These are phyloP conservation scores for Hippopotamyrus pictus DNA, from an alignment of 2,797 vertebrate genomes.

Conservation along the genomic window DNA sequence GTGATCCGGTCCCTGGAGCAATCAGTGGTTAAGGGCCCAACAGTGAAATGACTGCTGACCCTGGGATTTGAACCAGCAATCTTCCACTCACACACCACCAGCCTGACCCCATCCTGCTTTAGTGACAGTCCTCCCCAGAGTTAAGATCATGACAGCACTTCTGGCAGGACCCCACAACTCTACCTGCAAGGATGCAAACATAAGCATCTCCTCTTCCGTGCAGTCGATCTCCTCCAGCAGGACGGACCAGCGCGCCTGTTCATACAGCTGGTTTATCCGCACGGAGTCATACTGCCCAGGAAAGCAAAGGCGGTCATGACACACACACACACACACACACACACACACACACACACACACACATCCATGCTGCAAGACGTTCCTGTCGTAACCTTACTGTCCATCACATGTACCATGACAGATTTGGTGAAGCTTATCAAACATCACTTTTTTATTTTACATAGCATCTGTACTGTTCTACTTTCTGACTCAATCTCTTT, in stretches of 20 bases:
- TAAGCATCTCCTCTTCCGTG: constrained; percentile 96
- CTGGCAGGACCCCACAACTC: background rate
- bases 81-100: background rate
- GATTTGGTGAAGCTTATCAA: background rate
- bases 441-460: background rate
- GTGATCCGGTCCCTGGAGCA: background rate
- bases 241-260: constrained; percentile 93
- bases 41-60: background rate
- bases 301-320: background rate
- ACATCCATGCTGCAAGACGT: background rate
- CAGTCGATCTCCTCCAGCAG: constrained; percentile 93
- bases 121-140: background rate
- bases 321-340: background rate
- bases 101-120: background rate
- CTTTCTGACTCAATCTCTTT: background rate
- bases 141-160: background rate
- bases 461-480: background rate
- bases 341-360: background rate
- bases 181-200: constrained; percentile 96
- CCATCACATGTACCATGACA: background rate
- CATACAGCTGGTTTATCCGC: constrained; percentile 93
- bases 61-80: background rate
- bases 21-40: background rate
- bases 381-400: background rate
- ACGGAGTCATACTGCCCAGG: constrained; percentile 81